These are phyloP conservation scores for Drosophila subpulchrella DNA, from an alignment of 1,140 invertebrate genomes.

Conservation along the genomic window DNA sequence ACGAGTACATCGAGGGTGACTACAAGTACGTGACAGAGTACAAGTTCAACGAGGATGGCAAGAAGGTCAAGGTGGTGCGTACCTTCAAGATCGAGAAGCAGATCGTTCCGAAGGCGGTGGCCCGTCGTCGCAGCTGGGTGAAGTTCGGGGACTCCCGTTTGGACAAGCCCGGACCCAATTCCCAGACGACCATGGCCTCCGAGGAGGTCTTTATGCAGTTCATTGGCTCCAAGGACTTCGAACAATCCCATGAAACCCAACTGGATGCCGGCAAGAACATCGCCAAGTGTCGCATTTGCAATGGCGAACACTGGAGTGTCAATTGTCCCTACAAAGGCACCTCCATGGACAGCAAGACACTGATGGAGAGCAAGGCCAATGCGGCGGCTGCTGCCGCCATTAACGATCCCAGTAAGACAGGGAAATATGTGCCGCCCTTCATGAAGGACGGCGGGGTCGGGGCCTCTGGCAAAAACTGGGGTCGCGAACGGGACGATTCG, in stretches of 20 bases:
- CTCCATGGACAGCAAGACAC: constrained; percentile 87
- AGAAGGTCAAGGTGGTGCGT: constrained; percentile 93
- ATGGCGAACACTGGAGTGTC: constrained; percentile 98
- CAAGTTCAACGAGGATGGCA: constrained; percentile 95
- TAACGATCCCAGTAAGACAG: constrained; percentile 84
- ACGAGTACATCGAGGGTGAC: constrained; percentile 93
- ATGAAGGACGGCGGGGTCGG: constrained; percentile 91
- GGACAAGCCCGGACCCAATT: constrained; percentile 97
- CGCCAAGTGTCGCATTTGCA: constrained; percentile 97
- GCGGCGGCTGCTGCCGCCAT: constrained; percentile 59
- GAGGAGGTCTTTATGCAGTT: constrained; percentile 99
- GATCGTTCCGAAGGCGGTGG: constrained; percentile 95
- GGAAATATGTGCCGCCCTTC: constrained; percentile 94
- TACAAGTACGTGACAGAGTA: constrained; percentile 97
- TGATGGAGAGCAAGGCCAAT: constrained; percentile 78
- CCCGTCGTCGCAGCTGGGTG: constrained; percentile 94
- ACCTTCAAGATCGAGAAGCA: constrained; percentile 96
- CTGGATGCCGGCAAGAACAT: constrained; percentile 86
- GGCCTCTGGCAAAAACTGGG: constrained; percentile 11
- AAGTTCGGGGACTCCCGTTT: constrained; percentile 97
- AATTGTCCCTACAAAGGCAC: constrained; percentile 98
- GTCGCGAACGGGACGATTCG: constrained; percentile 91
- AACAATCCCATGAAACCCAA: constrained; percentile 91
- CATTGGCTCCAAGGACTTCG: constrained; percentile 93
- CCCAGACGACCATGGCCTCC: constrained; percentile 96